A percentile compares a stretch with the other conserved stretches of the same genome.
Evolutionary conservation across 2,113 vertebrate species (phyloP).

Genomic region (Mobula birostris): DNA sequence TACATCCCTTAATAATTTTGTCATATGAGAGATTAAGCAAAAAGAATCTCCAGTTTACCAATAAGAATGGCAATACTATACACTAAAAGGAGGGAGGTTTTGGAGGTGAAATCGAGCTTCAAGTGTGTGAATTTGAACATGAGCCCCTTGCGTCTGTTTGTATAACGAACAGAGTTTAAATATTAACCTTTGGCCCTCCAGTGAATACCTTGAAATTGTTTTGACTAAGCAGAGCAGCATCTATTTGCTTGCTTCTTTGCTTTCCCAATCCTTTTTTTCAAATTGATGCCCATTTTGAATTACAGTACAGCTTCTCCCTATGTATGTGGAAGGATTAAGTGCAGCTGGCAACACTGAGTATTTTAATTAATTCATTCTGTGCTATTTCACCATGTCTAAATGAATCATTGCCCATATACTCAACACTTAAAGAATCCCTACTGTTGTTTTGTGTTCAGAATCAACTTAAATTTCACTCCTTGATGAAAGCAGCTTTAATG

Average conservation of each 20-base stretch:
- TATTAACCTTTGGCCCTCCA: background rate
- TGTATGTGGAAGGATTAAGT: background rate
- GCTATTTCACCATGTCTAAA: background rate
- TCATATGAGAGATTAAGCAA: no score
- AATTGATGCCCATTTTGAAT: background rate
- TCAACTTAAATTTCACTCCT: background rate
- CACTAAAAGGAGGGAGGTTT: no score
- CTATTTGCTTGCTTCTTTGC: background rate
- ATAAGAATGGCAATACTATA: no score
- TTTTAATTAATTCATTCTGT: background rate
- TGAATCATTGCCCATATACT: background rate
- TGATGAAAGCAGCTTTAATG: background rate
- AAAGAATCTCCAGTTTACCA: no score
- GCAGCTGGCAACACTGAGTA: background rate
- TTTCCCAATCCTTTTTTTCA: background rate
- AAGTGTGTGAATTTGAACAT: no score
- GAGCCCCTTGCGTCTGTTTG: no score
- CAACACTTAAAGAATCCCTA: background rate
- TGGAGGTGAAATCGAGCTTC: no score
- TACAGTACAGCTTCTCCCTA: background rate
- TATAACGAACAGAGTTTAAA: no score
- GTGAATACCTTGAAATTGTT: background rate
- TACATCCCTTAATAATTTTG: no score
- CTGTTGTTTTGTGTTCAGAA: background rate
- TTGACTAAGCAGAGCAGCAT: background rate